phyloP scores from a whole-genome alignment of 2,113 vertebrate genomes.

The Hydropotes inermis region DNA sequence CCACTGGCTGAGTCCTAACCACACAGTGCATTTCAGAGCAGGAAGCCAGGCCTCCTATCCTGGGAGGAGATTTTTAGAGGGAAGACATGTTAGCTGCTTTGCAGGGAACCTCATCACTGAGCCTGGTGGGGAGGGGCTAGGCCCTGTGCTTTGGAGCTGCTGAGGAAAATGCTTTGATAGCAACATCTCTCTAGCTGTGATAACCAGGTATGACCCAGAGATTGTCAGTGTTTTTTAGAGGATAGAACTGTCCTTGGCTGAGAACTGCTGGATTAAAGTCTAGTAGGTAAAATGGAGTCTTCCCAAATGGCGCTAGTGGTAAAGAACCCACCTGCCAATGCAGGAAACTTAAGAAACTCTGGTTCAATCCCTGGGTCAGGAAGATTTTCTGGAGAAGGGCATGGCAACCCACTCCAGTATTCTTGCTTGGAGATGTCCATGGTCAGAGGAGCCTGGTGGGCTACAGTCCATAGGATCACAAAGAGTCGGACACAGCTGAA shows the following conservation, averaged over 20 bases:
- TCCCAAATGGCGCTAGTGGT: not conserved
- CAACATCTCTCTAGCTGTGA: no score
- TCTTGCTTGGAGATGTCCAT: not conserved
- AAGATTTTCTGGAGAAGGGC: not conserved
- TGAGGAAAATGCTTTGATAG: not conserved
- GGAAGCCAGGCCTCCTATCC: not conserved
- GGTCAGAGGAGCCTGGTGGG: not conserved
- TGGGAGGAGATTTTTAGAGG: no score
- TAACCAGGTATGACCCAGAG: not conserved
- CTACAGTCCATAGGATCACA: not conserved
- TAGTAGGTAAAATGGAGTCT: not conserved
- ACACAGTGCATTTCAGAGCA: not conserved
- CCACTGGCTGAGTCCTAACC: not conserved
- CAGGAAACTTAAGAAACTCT: not conserved
- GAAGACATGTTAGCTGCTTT: not conserved
- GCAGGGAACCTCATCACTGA: not conserved
- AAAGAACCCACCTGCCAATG: not conserved
- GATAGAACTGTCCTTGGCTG: not conserved
- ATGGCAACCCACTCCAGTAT: not conserved
- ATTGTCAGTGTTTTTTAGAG: not conserved
- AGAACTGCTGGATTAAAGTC: not conserved
- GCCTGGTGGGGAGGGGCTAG: not conserved
- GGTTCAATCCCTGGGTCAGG: not conserved
- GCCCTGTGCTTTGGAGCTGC: not conserved
- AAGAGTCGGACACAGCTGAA: not conserved